phyloP scores from a whole-genome alignment of 2,113 vertebrate genomes.

The Oreochromis tanganicae region DNA sequence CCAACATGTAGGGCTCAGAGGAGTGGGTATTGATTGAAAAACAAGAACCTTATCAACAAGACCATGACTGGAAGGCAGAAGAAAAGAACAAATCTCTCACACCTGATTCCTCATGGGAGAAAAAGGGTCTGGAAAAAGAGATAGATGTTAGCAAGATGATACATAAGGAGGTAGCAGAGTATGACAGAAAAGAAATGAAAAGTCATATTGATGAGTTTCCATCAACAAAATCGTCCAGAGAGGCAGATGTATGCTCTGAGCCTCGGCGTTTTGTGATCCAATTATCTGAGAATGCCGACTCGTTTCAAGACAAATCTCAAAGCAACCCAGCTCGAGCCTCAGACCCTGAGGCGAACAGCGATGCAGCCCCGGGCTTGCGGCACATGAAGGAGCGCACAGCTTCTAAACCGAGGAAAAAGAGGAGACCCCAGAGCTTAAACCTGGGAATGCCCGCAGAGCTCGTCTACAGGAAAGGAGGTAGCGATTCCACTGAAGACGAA shows the following conservation, averaged over 20 bases:
- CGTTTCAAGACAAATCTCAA: constrained; percentile 38
- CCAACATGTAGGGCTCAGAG: constrained; percentile 96
- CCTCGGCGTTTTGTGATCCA: constrained; percentile 32
- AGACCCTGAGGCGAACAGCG: constrained; percentile 16
- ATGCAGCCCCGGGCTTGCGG: neutral
- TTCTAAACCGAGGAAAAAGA: constrained; percentile 59
- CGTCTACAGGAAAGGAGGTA: constrained; percentile 49
- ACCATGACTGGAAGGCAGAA: constrained; percentile 70
- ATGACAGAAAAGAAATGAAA: constrained; percentile 67
- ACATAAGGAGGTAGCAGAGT: constrained; percentile 63
- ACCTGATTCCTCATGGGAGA: constrained; percentile 64
- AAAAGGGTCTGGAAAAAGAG: constrained; percentile 59
- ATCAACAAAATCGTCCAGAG: constrained; percentile 32
- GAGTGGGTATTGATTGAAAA: constrained; percentile 99
- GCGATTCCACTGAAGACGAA: constrained; percentile 57
- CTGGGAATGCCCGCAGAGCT: constrained; percentile 63
- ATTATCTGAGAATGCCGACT: constrained; percentile 41
- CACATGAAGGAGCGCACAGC: constrained; percentile 27
- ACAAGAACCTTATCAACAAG: constrained; percentile 82
- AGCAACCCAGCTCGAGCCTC: constrained; percentile 23
- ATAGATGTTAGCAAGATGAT: constrained; percentile 62
- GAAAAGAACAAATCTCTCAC: constrained; percentile 55
- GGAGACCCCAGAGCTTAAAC: constrained; percentile 72
- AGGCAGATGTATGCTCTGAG: constrained; percentile 36
- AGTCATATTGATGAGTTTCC: constrained; percentile 63